Base-by-base conservation (phyloP, 2,888 invertebrate genomes). In the Epistrophella euchroma region DNA sequence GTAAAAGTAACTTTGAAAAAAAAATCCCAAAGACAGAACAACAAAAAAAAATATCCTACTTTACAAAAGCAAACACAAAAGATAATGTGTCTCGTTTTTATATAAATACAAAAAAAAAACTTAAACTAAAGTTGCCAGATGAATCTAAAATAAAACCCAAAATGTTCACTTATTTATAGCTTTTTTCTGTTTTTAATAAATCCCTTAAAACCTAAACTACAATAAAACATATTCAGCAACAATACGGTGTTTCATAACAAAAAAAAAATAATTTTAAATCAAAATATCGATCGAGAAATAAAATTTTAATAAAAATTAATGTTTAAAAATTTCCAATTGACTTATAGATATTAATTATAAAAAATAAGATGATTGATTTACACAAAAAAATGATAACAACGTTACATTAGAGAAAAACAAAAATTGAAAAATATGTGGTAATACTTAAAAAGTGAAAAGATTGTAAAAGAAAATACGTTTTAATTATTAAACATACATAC, bases 201-300 rank as follows among this genome's bases (percentile, higher is more conserved):
- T 50, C 62, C 76, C 70, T 62, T 43, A 19, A 71, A 75, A 66
- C 19, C 19, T 3, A 40, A 40, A n/a, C 64, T 78, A 74, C 75
- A 79, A 62, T 73, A 72, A 81, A 73, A 81, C 85, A 86, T 86
- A 86, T 86, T 86, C 77, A 86, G 68, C 76, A 81, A 81, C 80
- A 86, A 81, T 77, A 81, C 56, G 70, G 74, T 73, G 86, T 86
- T 86, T 81, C 86, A 81, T 56, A 66, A 17, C 50, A 22, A 40
- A 17, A 58, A 22, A 40, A 55, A 47, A 70, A 37, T 22, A 11
- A 17, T 25, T 45, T 40, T 55, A 66, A 76, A 47, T 11, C 13
- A 77, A 74, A 72, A 72, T 68, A 81, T 80, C 72, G 80, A 80
- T 66, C 56, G 55, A 73, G 32, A 66, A 64, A 80, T 28, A 40